Evolutionary conservation across 1,140 invertebrate species (phyloP), one percentile per base, ranked within the genome.

Genomic region (Octopus sinensis): DNA sequence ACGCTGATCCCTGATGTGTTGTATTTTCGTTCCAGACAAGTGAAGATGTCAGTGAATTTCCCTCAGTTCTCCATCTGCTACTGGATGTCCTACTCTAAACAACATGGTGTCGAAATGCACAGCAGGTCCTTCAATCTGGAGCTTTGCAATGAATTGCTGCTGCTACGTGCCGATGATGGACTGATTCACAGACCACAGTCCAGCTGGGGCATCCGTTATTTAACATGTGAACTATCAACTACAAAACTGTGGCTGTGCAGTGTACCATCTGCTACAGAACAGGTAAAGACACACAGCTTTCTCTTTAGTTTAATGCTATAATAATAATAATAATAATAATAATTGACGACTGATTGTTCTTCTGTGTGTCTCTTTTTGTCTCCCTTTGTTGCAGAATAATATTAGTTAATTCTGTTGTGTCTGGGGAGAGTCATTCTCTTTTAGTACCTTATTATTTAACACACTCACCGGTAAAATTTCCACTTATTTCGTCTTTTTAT

Each of bases 71-170:
- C 97, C 90, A 95, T 99, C 12, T 96, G 95, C 87, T 99, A 99
- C 91, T 99, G 97, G 97, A 97, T 98, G 94, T 99, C 97, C 0
- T 98, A 97, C 88, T 96, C 96, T 0, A 96, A 97, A 93, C 96
- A 98, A 87, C 93, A 96, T 84, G 98, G 98, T 1, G 95, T 97
- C 81, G 95, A 98, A 88, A 92, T 99, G 56, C 93, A 94, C n/a
- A 96, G 96, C 1, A 95, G 95, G 17, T 92, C 95, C 30, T 96
- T 96, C 73, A 86, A 87, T 56, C 84, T 91, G 53, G 85, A 87
- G 53, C 79, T 85, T 52, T 86, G 88, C 78, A 86, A 90, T 88
- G 93, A 93, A 79, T 91, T 98, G 71, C 91, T 93, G 0, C 91
- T 98, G 4, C 93, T 94, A 78, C 93, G 95, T 0, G 92, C 95